Evolutionary conservation across 2,113 vertebrate genomes (phyloP).

Genomic region (Chunga burmeisteri): DNA sequence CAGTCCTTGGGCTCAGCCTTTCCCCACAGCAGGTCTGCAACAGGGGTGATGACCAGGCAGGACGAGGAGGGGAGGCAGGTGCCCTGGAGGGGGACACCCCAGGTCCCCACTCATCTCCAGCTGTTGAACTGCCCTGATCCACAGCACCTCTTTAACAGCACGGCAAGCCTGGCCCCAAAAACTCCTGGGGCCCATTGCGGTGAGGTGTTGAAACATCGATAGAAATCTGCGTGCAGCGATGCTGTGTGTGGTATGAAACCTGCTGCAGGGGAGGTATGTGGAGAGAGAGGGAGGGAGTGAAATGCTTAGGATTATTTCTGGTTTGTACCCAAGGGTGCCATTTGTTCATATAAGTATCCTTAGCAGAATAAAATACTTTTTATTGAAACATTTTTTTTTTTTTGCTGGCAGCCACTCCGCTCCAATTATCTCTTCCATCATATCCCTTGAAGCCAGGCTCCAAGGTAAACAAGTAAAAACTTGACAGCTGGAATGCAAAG

Average conservation of each 20-base stretch:
- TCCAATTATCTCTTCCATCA: not conserved
- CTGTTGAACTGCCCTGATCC: not conserved
- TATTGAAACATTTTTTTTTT: conserved; percentile 9
- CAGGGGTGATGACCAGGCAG: fast-evolving
- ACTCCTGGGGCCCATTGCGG: fast-evolving
- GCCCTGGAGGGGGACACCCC: fast-evolving
- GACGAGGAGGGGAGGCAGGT: not conserved
- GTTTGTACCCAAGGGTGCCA: not conserved
- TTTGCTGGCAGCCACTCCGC: not conserved
- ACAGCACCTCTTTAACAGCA: not conserved
- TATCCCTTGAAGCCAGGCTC: conserved; percentile 34
- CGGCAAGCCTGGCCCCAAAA: not conserved
- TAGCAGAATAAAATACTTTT: conserved; percentile 27
- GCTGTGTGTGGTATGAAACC: conserved; percentile 3
- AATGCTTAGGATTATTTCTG: conserved; percentile 26
- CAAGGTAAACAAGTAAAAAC: conserved; percentile 60
- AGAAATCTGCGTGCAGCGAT: fast-evolving
- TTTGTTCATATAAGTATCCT: conserved; percentile 42
- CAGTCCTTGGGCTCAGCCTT: not conserved
- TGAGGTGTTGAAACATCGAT: not conserved
- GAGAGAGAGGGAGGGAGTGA: not conserved
- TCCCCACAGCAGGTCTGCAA: not conserved
- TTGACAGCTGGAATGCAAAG: conserved; percentile 56
- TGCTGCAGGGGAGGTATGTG: not conserved
- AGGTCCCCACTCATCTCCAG: not conserved